Conservation (phyloP, 2,113 vertebrate species). For the Chloroceryle aenea region DNA sequence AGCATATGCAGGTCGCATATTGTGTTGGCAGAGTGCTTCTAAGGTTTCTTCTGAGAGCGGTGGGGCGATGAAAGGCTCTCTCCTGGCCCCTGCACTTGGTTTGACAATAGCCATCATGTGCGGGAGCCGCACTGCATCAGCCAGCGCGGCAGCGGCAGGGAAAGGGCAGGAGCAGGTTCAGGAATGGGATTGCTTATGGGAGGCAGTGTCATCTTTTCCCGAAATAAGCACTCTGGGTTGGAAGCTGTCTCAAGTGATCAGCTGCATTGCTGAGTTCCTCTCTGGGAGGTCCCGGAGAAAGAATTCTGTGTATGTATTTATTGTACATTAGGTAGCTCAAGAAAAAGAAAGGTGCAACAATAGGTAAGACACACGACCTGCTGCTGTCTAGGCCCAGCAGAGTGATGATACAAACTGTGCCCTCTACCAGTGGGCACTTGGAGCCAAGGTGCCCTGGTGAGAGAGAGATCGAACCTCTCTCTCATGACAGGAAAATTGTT, state of each 20-base stretch:
- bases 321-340: neutral
- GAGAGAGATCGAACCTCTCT: conserved; percentile 5
- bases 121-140: neutral
- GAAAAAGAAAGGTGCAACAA: neutral
- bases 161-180: neutral
- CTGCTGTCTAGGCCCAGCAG: conserved; percentile 50
- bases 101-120: neutral
- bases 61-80: neutral
- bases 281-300: neutral
- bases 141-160: accelerated
- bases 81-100: neutral
- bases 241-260: neutral
- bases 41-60: neutral
- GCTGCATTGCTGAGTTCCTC: neutral
- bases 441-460: conserved; percentile 71
- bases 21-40: neutral
- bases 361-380: neutral
- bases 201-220: neutral
- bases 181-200: neutral
- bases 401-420: conserved; percentile 56
- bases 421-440: conserved; percentile 65
- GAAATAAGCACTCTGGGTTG: neutral
- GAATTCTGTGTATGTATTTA: neutral
- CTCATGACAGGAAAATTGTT: conserved; percentile 73
- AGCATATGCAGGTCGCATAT: neutral